Evolutionary conservation across 2,113 vertebrate species (phyloP).

Genomic region (Gobio gobio): DNA sequence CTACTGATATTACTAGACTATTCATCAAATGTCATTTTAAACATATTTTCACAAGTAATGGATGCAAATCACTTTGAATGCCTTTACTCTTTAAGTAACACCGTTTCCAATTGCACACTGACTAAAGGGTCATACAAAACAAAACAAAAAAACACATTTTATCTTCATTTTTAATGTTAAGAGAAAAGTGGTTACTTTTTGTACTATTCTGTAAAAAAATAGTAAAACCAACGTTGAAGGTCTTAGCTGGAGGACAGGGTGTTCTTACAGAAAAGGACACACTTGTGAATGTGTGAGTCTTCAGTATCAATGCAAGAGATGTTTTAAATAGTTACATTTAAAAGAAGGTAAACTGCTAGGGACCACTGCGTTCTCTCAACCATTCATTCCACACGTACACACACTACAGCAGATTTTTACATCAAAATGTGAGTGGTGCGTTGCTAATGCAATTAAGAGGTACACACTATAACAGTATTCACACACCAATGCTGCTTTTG

Average conservation of each 20-base stretch:
- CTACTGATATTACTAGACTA: background rate
- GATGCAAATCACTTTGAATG: too few relatives aligned
- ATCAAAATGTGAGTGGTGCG: conserved; percentile 10
- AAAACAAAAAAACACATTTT: background rate
- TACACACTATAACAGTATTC: conserved; percentile 17
- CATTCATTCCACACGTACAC: conserved; percentile 29
- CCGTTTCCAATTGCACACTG: background rate
- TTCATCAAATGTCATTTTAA: background rate
- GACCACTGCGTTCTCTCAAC: conserved; percentile 83
- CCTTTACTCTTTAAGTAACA: background rate
- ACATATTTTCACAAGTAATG: background rate
- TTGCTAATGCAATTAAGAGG: background rate
- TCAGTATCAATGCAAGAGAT: conserved; percentile 13
- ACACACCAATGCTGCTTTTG: conserved; percentile 11
- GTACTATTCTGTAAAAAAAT: background rate
- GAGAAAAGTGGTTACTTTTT: background rate
- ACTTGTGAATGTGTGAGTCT: conserved; percentile 8
- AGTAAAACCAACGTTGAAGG: background rate
- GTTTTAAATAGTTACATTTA: conserved; percentile 40
- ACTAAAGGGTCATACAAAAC: background rate
- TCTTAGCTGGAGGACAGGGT: background rate
- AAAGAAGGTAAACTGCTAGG: conserved; percentile 54
- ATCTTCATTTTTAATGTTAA: background rate
- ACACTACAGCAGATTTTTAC: background rate
- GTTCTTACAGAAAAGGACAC: conserved; percentile 21